Base-by-base conservation (phyloP, 2,797 vertebrate genomes). In the Typhlichthys subterraneus region DNA sequence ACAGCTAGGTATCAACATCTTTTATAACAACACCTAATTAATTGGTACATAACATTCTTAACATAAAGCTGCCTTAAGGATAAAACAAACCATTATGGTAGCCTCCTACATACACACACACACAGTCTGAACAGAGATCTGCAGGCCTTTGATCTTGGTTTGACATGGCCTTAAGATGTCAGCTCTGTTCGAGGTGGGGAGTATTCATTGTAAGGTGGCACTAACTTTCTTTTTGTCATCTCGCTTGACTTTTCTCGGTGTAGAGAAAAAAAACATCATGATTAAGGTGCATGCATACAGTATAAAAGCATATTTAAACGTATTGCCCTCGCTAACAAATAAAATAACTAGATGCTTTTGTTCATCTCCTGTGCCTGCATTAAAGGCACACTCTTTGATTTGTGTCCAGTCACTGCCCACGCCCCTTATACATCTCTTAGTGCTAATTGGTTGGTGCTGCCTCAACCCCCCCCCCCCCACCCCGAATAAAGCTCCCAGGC, bases 121-220 rank as follows among this genome's bases (percentile, higher is more conserved):
- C 45, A 29, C 45, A 38, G 62, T 48, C 56, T 73, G 69, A 75
- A 64, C 57, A 45, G 56, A 72, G 65, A 19, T n/a, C 70, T 80
- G 79, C 82, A 75, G 50, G 77, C 68, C 79, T 91, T 83, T 91
- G 87, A 92, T 90, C 86, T 83, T 61, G 57, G 12, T 49, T 42
- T 89, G 86, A 89, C 85, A 78, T 84, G 85, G 87, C 84, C 86
- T 84, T 87, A 85, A 88, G 83, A 85, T 84, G 81, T 89, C 85
- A 86, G 85, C 85, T 85, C 81, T 61, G 62, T 79, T 77, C 86
- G 80, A 83, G 85, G 85, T 81, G 70, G 76, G 68, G 63, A 72
- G 70, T 80, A 84, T 76, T 85, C 84, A 76, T 79, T 61, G 82
- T 73, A 82, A 83, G 81, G 82, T 75, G 58, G 65, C 83, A 79